Percentiles rank a stretch among this genome's conserved stretches.
Evolutionary conservation across 2,888 invertebrate species (phyloP).

Genomic region (Biston betularia): DNA sequence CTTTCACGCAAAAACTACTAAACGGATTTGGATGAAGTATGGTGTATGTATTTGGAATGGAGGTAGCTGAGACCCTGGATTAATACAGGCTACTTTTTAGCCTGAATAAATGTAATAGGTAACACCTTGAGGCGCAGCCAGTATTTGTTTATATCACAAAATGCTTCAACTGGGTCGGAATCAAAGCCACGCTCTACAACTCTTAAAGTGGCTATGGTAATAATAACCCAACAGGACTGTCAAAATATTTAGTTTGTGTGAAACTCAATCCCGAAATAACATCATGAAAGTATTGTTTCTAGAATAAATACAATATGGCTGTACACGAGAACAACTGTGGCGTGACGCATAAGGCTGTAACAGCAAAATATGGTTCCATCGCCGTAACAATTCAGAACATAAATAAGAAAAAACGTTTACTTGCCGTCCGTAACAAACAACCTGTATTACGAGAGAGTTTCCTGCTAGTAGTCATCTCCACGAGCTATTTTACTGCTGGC

Average conservation of each 20-base stretch:
- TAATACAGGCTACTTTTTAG: too few species aligned
- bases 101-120: too few species aligned
- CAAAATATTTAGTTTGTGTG: neutral
- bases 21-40: too few species aligned
- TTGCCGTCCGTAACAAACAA: constrained; percentile 51
- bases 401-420: constrained; percentile 46
- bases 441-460: constrained; percentile 42
- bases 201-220: too few species aligned
- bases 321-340: constrained; percentile 4
- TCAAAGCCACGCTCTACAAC: too few species aligned
- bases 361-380: constrained; percentile 43
- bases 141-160: too few species aligned
- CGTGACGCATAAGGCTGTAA: constrained; percentile 33
- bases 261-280: constrained; percentile 1
- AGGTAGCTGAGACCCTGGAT: too few species aligned
- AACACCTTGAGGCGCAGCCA: too few species aligned
- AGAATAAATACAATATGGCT: constrained; percentile 1
- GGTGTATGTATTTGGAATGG: too few species aligned
- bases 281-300: neutral
- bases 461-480: constrained; percentile 6
- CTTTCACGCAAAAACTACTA: too few species aligned
- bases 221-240: too few species aligned
- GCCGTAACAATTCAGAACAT: constrained; percentile 41
- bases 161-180: too few species aligned
- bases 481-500: neutral